A percentile compares a stretch with the other conserved stretches of the same genome.
phyloP scores from a whole-genome alignment of 2,888 invertebrate species.

The Andrena marginata region DNA sequence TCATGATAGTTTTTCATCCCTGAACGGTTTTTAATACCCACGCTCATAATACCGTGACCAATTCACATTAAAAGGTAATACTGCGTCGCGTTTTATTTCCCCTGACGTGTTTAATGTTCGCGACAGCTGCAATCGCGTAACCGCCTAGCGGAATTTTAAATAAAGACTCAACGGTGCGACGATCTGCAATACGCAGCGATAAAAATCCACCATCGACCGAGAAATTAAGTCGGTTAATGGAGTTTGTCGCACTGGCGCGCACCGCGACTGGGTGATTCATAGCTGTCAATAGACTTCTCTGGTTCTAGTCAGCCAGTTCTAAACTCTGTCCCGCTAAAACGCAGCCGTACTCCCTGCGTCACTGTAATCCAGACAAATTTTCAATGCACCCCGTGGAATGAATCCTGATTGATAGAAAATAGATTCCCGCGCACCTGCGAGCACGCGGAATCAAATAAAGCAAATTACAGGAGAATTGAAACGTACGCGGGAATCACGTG shows the following conservation, averaged over 20 bases:
- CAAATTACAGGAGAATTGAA: conserved; percentile 6
- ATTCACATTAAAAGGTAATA: background rate
- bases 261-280: background rate
- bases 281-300: background rate
- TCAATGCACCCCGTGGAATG: background rate
- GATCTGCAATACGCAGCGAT: background rate
- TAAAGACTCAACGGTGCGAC: background rate
- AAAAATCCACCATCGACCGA: background rate
- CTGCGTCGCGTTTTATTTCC: background rate
- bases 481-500: conserved; percentile 5
- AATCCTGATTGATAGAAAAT: background rate
- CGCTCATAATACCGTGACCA: background rate
- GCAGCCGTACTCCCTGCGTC: background rate
- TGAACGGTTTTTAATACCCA: background rate
- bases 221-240: background rate
- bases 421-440: too few species aligned
- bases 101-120: background rate
- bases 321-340: background rate
- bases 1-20: background rate
- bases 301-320: background rate
- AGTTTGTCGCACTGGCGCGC: background rate
- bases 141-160: background rate
- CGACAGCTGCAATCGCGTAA: background rate
- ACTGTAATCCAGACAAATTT: conserved; percentile 1
- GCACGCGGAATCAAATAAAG: conserved; percentile 28